Percentiles rank a stretch among this genome's conserved stretches.
These are phyloP conservation scores for Halictus rubicundus DNA, from an alignment of 1,140 invertebrate genomes.

Conservation along the genomic window DNA sequence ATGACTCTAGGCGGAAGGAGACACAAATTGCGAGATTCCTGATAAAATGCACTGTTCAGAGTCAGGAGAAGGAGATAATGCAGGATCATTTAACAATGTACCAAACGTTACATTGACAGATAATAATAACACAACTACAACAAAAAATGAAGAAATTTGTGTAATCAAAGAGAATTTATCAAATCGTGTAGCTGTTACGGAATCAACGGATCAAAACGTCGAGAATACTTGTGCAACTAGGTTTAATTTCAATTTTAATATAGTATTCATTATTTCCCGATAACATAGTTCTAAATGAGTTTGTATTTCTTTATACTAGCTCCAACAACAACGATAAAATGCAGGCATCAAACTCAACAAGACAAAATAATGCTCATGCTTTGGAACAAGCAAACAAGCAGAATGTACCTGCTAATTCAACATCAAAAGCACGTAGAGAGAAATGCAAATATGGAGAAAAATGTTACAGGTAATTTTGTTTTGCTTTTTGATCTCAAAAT, in stretches of 20 bases:
- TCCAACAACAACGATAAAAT: neutral
- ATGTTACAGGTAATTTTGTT: conserved; percentile 74
- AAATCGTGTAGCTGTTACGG: neutral
- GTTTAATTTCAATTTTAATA: conserved; percentile 22
- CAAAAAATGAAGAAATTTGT: neutral
- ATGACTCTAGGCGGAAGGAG: conserved; percentile 42
- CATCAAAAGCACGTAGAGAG: conserved; percentile 36
- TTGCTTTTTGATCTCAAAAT: neutral
- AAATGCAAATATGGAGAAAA: conserved; percentile 73
- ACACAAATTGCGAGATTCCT: conserved; percentile 26
- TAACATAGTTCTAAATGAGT: neutral
- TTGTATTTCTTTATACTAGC: neutral
- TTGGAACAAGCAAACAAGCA: neutral
- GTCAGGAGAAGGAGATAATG: conserved; percentile 38
- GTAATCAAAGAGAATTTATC: neutral
- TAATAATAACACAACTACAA: neutral
- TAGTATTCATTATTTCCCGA: neutral
- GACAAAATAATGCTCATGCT: neutral
- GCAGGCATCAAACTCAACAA: neutral
- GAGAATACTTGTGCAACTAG: conserved; percentile 16
- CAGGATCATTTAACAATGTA: neutral
- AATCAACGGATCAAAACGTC: neutral
- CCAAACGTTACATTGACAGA: neutral
- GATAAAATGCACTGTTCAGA: conserved; percentile 53
- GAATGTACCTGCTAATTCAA: neutral